phyloP scores from a whole-genome alignment of 1,140 invertebrate species.

The Melipona quadrifasciata region DNA sequence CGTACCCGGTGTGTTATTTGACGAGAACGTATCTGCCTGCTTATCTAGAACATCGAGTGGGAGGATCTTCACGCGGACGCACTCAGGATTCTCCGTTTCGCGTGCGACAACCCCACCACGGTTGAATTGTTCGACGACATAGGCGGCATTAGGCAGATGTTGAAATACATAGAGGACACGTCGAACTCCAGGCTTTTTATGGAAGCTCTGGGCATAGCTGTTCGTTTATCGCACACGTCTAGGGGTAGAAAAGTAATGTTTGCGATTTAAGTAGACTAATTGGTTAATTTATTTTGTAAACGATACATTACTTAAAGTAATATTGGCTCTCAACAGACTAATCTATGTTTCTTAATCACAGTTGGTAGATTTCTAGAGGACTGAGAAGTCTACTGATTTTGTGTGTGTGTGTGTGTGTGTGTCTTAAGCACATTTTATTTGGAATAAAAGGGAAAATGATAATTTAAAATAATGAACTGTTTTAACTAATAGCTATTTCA shows the following conservation, averaged over 20 bases:
- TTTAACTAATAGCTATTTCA: too few relatives aligned
- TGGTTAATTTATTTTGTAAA: too few relatives aligned
- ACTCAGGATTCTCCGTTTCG: conserved; percentile 60
- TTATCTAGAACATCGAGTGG: conserved; percentile 69
- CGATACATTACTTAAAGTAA: too few relatives aligned
- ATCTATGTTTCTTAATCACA: too few relatives aligned
- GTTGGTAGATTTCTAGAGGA: too few relatives aligned
- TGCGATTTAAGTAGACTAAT: background rate
- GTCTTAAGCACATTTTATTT: too few relatives aligned
- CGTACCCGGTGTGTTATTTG: background rate
- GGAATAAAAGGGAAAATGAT: too few relatives aligned
- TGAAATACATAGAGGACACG: conserved; percentile 65
- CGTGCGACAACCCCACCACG: conserved; percentile 66
- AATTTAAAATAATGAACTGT: too few relatives aligned
- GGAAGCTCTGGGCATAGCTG: conserved; percentile 63
- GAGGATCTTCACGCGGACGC: conserved; percentile 68
- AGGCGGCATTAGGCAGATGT: conserved; percentile 63
- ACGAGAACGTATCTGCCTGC: background rate
- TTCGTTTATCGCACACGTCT: conserved; percentile 59
- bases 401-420: too few relatives aligned
- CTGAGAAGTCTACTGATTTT: too few relatives aligned
- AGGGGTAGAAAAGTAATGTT: conserved; percentile 69
- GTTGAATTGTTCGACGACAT: conserved; percentile 62
- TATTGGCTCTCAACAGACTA: too few relatives aligned
- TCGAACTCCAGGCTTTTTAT: conserved; percentile 41